Percentiles rank a stretch among this genome's conserved stretches.
Evolutionary conservation across 2,797 vertebrate genomes (phyloP).

Genomic region (Acrossocheilus wenchowensis): DNA sequence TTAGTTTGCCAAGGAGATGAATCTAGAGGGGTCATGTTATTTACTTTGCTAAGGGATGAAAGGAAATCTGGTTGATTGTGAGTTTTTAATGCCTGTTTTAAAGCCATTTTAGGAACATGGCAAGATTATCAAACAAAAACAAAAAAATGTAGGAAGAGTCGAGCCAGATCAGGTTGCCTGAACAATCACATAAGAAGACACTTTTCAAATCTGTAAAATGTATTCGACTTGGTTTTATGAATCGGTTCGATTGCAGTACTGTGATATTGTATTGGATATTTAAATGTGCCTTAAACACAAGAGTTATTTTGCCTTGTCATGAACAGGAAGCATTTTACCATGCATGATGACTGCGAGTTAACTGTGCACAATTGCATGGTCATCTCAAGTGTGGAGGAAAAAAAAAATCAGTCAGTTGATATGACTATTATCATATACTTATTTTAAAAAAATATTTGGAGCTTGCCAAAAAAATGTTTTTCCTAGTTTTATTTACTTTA

Average conservation of each 20-base stretch:
- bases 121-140: neutral
- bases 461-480: neutral
- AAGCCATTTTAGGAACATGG: neutral
- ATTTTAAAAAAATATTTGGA: neutral
- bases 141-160: neutral
- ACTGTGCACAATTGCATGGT: neutral
- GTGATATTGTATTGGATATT: neutral
- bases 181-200: slow-evolving; percentile 23
- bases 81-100: neutral
- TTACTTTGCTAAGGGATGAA: neutral
- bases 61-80: neutral
- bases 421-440: neutral
- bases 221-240: neutral
- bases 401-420: neutral
- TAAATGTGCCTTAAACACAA: slow-evolving; percentile 28
- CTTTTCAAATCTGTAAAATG: neutral
- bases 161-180: neutral
- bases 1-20: slow-evolving; percentile 14
- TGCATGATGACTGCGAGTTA: neutral
- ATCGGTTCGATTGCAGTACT: slow-evolving; percentile 10
- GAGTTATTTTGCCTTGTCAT: neutral
- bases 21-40: neutral
- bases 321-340: slow-evolving; percentile 4
- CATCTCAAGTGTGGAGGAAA: neutral
- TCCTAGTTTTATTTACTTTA: neutral